A percentile compares a stretch with the other conserved stretches of the same genome.
phyloP scores from a whole-genome alignment of 2,113 vertebrate species.

The Pelodiscus sinensis region DNA sequence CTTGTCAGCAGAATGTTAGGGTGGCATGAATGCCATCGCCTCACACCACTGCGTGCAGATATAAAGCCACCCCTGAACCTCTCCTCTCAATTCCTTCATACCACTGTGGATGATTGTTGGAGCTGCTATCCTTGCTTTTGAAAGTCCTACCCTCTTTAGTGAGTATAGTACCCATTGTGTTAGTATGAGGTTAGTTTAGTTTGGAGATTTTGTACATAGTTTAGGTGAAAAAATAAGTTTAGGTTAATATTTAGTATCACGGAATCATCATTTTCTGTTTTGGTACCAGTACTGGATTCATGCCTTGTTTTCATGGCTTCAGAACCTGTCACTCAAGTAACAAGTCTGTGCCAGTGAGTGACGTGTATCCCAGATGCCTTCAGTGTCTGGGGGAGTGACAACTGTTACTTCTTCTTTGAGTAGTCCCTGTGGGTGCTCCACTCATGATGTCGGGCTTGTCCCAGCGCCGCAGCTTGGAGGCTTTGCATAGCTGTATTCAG shows the following conservation, averaged over 20 bases:
- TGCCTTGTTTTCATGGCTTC: not conserved
- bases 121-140: not conserved
- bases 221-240: not conserved
- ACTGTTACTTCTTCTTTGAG: not conserved
- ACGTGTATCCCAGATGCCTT: not conserved
- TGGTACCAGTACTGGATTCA: not conserved
- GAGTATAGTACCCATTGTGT: not conserved
- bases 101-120: not conserved
- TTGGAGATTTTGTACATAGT: not conserved
- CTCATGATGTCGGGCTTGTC: too few relatives aligned
- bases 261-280: not conserved
- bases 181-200: not conserved
- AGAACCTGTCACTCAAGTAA: not conserved
- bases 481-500: too few relatives aligned
- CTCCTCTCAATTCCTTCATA: not conserved
- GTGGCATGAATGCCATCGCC: not conserved
- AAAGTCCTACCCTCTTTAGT: not conserved
- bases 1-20: not conserved
- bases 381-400: not conserved
- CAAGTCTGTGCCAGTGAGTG: not conserved
- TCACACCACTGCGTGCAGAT: not conserved
- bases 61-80: not conserved
- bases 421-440: too few relatives aligned
- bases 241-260: not conserved
- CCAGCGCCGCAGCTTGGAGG: too few relatives aligned